Evolutionary conservation across 2,797 vertebrate genomes (phyloP), one percentile per base, ranked within the genome.

Genomic region (Lepidocolaptes lacrymiger): DNA sequence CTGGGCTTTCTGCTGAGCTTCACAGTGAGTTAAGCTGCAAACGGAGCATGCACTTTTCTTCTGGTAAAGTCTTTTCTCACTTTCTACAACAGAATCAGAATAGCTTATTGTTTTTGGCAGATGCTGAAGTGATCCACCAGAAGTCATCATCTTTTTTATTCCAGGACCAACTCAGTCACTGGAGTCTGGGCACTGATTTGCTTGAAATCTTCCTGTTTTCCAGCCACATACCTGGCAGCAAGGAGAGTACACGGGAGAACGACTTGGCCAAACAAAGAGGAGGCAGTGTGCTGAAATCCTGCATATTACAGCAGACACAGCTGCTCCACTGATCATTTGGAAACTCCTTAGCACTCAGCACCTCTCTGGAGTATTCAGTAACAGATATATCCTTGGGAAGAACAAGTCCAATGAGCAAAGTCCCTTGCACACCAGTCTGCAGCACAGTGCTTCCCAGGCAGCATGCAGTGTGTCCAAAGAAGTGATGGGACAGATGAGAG

Each of bases 1-100:
- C 36, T 77, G 44, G 34, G 71, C 49, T 87, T 89, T 94, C 80
- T 90, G 54, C 9, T 78, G 85, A 91, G 74, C 76, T 90, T 86
- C 77, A 75, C 48, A 68, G 62, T 6, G 37, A 82, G 39, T 81
- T 52, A 78, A 86, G 59, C 36, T 86, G 90, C 71, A 77, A 81
- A 73, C 10, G 28, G 73, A 82, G 75, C 1, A 0, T 16, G 49
- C 59, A 36, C 28, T 82, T 90, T 14, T 67, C 68, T 55, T 86
- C 63, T 72, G 58, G n/a, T 64, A 39, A 88, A 90, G 46, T 69
- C 54, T 95, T 34, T 81, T 88, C 83, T 94, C 52, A 54, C 76
- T 66, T 72, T 59, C 46, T 68, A 59, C 55, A 88, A 52, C 24
- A 73, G 85, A 81, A 76, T 24, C 55, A 69, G 34, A 93, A 81